Base-by-base conservation (phyloP, 2,113 vertebrate species). In the Oncorhynchus keta region DNA sequence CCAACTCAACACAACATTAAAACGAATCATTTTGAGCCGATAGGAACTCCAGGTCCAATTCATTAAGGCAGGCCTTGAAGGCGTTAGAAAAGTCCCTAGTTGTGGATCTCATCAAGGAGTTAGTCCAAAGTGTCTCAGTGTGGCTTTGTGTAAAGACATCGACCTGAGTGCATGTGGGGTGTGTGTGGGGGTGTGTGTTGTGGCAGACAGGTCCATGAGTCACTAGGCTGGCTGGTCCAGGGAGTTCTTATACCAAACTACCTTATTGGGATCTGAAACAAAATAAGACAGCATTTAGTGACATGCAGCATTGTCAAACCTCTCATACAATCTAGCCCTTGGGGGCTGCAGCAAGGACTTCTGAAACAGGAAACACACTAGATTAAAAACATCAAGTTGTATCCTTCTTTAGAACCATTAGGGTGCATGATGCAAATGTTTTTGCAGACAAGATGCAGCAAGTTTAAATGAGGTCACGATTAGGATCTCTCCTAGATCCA, bases 31-130 rank as follows among this genome's bases (percentile, higher is more conserved):
- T 76, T 83, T 69, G 80, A 80, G 83, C 84, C 13, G 55, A 86
- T 84, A 84, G 81, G 79, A 86, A 65, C 26, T 72, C 73, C 80
- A 81, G 72, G 70, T 87, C 76, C 87, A 85, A 86, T 88, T 86
- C 87, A 82, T 89, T 92, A 92, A 92, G 90, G 90, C 93, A 93
- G 92, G 88, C 86, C 87, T 86, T 87, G 87, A 94, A 94, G 93
- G 93, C 93, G 80, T 92, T 92, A 88, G 89, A 92, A 83, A 91
- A 92, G 89, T 91, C 81, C 84, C 87, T 88, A 88, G 87, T 85
- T 87, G 85, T 89, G 85, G 83, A 55, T 55, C 51, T 55, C 82
- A 87, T 92, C 89, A 81, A 89, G 89, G 86, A 89, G 87, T 88
- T 90, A 91, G 88, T 94, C 89, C 90, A 92, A 93, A 92, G 88